Base-by-base conservation (phyloP, 1,140 invertebrate genomes). In the Leguminivora glycinivorella region DNA sequence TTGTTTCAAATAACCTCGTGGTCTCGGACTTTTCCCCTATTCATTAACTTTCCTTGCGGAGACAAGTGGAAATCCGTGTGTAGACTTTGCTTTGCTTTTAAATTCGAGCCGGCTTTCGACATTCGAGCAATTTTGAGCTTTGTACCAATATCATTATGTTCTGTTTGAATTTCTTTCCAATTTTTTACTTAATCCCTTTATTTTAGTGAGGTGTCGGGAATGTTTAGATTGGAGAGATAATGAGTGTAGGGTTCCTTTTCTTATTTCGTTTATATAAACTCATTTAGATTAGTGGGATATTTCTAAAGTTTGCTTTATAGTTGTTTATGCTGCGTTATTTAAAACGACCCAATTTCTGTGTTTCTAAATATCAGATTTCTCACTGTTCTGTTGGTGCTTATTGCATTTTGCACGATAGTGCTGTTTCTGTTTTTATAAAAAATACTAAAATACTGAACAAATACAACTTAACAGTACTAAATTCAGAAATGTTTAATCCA, bases 11-110 rank as follows among this genome's bases (percentile, higher is more conserved):
- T 75, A 77, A 72, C 76, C 68, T 74, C 72, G 68, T 43, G 74
- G 74, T 78, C 47, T 52, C 70, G 68, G 76, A 73, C 75, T 77
- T 63, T 78, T 80, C 67, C 71, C 72, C 71, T 75, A 76, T 80
- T 85, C 75, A 78, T 80, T 85, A 82, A 75, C 70, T 79, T 76
- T 80, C 74, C 71, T 73, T 73, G 58, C 52, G 68, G 66, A 76
- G 75, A 76, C 72, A 75, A 82, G 72, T 78, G 77, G 75, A 78
- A 81, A 79, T 71, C 66, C 69, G 71, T 73, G 68, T 69, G 68
- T 69, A 68, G 58, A 67, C 52, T 74, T 74, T 73, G 9, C 70
- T 66, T 68, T 47, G 40, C 72, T 72, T 66, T 70, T 25, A 72
- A 68, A 63, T 72, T 67, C 56, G 60, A 68, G 29, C 10, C 26